Percentiles rank a stretch among this genome's conserved stretches.
phyloP scores from a whole-genome alignment of 2,113 vertebrate species.

The Oreochromis spilurus region DNA sequence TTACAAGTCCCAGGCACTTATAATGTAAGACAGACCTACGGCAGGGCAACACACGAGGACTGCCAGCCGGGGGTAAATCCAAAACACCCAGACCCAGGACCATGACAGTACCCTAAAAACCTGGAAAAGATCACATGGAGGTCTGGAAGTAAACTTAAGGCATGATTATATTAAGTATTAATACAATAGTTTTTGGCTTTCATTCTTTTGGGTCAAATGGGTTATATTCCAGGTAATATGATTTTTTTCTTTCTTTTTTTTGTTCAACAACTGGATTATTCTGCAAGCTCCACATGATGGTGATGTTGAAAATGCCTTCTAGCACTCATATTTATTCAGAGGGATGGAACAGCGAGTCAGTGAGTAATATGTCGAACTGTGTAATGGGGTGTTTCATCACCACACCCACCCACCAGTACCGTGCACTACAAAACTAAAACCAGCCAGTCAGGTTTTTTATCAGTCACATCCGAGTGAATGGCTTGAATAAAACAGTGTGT shows the following conservation, averaged over 20 bases:
- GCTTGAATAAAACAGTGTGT: background rate
- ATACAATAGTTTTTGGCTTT: no score
- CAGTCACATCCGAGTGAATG: background rate
- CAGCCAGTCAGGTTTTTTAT: background rate
- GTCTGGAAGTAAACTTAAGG: no score
- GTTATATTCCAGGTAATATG: no score
- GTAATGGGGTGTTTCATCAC: background rate
- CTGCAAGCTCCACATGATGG: background rate
- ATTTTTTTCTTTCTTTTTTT: no score
- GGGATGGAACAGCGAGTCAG: background rate
- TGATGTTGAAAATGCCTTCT: background rate
- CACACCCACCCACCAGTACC: background rate
- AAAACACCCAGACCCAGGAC: background rate
- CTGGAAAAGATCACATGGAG: background rate
- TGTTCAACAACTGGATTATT: background rate
- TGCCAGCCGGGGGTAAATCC: background rate
- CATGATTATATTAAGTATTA: no score
- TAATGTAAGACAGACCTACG: background rate
- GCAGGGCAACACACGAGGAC: fast-evolving
- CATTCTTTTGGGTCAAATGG: no score
- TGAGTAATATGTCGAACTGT: background rate
- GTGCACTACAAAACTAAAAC: background rate
- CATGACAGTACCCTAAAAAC: background rate
- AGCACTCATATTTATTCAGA: background rate
- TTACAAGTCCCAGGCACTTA: background rate